A percentile compares a stretch with the other conserved stretches of the same genome.
phyloP scores from a whole-genome alignment of 1,140 invertebrate species.

The Panagrolaimus sp. region DNA sequence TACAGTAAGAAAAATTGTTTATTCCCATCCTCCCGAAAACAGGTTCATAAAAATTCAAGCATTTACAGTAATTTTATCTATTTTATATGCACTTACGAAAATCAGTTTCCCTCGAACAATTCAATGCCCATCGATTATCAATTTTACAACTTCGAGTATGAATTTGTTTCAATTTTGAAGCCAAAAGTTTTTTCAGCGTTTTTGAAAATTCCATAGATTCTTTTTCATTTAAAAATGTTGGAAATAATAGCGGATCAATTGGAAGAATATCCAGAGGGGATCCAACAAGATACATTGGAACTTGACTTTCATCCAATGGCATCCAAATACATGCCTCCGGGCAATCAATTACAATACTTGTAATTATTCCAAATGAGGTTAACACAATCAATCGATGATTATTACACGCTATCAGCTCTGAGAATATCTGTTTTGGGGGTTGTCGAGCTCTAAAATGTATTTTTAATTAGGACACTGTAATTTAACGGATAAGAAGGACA shows the following conservation, averaged over 20 bases:
- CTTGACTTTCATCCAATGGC: background rate
- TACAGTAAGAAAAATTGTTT: too few species aligned
- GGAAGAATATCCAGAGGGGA: conserved; percentile 2
- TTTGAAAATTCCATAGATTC: background rate
- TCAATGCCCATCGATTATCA: conserved; percentile 47
- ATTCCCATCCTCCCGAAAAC: too few species aligned
- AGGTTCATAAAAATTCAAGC: too few species aligned
- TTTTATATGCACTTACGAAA: conserved; percentile 40
- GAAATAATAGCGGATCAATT: background rate
- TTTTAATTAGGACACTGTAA: background rate
- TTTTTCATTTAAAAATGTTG: background rate
- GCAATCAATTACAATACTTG: conserved; percentile 46
- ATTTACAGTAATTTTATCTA: too few species aligned
- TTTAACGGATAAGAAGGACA: background rate
- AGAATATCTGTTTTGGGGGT: conserved; percentile 35
- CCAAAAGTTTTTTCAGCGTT: conserved; percentile 23
- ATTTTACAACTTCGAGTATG: conserved; percentile 35
- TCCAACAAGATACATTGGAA: background rate
- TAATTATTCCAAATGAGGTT: conserved; percentile 41
- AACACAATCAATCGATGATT: conserved; percentile 42
- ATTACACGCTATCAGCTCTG: conserved; percentile 41
- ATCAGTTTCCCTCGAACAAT: conserved; percentile 34
- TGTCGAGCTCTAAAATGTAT: background rate
- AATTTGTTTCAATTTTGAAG: conserved; percentile 38
- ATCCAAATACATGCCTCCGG: conserved; percentile 47